Evolutionary conservation across 2,888 invertebrate genomes (phyloP), one percentile per base, ranked within the genome.

Genomic region (Nipponacmea schrenckii): DNA sequence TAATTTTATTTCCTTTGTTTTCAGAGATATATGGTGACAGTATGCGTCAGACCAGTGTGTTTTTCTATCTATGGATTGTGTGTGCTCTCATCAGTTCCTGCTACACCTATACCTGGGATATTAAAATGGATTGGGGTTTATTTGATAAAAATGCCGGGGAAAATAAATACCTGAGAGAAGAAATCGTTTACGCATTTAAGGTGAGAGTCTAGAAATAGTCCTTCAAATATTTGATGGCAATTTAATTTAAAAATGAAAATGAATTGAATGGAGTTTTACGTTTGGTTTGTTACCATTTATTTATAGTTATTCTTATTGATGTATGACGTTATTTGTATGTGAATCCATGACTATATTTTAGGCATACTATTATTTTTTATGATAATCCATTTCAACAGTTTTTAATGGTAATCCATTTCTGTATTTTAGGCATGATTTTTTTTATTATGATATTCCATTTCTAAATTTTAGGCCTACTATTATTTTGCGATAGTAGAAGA

Each of bases 51-150:
- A 81, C 79, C 70, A 85, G 84, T 70, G 82, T 83, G 1, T 88
- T 86, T 75, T 88, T 86, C 81, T 87, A 85, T 92, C 90, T 95
- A 65, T 98, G 97, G 97, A 93, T 99, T 74, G 91, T 92, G 3
- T 94, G 81, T 10, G 89, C 90, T 20, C 89, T 97, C 46, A 90
- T 96, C 3, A 96, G 96, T 69, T 97, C 98, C 0, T 92, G 95
- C 74, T 99, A 99, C 89, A 96, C 98, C 0, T 96, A 97, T 89
- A 94, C 95, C 1, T 99, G 99, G 98, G 98, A 99, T 89, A 94
- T 98, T 48, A 96, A 95, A 90, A 96, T 99, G 95, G 99, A 99
- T 91, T 99, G 99, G 99, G 98, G 98, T 0, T 91, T 98, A 71
- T 93, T 98, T 85, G 97, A 97, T 86, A 93, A 93, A 71, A 94